Evolutionary conservation across 2,113 vertebrate genomes (phyloP).

Genomic region (Egretta garzetta): DNA sequence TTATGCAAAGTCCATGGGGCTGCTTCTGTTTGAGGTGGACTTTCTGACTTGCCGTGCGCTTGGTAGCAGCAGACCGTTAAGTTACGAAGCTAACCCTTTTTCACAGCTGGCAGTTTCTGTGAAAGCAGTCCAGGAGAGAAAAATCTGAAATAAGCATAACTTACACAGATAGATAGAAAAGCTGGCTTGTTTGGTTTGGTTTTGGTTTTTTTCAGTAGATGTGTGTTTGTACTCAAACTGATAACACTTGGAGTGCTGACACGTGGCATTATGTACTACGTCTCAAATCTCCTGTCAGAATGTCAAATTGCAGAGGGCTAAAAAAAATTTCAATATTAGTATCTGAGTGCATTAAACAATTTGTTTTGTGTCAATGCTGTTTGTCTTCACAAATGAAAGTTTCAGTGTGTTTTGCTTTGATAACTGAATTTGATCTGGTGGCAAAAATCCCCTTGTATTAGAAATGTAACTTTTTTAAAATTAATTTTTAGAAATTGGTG

Average conservation of each 20-base stretch:
- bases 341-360: neutral
- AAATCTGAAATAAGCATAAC: neutral
- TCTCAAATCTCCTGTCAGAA: neutral
- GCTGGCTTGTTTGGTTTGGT: neutral
- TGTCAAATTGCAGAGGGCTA: accelerated
- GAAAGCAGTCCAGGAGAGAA: neutral
- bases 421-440: neutral
- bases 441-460: neutral
- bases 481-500: neutral
- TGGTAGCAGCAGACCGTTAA: neutral
- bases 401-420: neutral
- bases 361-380: neutral
- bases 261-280: accelerated
- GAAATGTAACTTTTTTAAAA: neutral
- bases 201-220: neutral
- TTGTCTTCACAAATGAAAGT: neutral
- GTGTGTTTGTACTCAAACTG: neutral
- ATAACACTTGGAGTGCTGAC: neutral
- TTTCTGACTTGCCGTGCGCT: neutral
- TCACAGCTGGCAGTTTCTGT: neutral
- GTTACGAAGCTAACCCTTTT: neutral
- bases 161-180: neutral
- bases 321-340: neutral
- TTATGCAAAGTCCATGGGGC: neutral
- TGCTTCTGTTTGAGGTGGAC: neutral